Conservation (phyloP, 2,797 vertebrate species). For the Gobio occitaniae region DNA sequence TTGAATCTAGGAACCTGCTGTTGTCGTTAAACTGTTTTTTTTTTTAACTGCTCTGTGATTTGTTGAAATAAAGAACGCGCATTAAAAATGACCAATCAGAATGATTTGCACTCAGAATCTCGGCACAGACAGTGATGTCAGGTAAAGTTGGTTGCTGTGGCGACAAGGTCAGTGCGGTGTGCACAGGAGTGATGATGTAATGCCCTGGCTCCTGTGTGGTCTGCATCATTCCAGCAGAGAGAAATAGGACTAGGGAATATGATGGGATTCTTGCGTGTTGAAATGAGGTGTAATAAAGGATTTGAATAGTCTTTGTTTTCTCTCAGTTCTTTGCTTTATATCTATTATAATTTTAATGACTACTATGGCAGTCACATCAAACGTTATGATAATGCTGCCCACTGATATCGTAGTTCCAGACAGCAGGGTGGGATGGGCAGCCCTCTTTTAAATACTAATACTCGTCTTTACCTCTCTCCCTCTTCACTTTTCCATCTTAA, state of each 20-base stretch:
- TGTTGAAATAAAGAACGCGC: conserved; percentile 21
- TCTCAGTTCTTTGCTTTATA: conserved; percentile 17
- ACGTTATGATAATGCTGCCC: conserved; percentile 58
- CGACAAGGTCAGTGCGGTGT: conserved; percentile 64
- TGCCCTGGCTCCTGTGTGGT: conserved; percentile 54
- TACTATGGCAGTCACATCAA: conserved; percentile 50
- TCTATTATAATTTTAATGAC: conserved; percentile 52
- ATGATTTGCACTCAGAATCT: conserved; percentile 40
- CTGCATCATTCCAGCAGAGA: conserved; percentile 47
- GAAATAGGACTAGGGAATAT: conserved; percentile 9
- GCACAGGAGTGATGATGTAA: conserved; percentile 62
- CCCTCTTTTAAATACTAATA: conserved; percentile 47
- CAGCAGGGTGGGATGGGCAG: conserved; percentile 57
- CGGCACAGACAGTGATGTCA: conserved; percentile 65
- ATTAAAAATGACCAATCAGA: conserved; percentile 38
- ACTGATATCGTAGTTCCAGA: conserved; percentile 58
- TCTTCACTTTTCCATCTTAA: conserved; percentile 45
- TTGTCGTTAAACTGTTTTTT: not conserved
- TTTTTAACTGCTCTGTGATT: conserved; percentile 15
- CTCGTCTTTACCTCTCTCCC: conserved; percentile 21
- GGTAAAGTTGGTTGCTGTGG: conserved; percentile 67
- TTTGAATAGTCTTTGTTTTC: conserved; percentile 14
- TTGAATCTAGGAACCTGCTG: conserved; percentile 17
- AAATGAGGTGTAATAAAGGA: conserved; percentile 29
- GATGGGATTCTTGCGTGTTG: conserved; percentile 6